Percentiles rank a stretch among this genome's conserved stretches.
Conservation (phyloP, 2,888 invertebrate species). For the Periphyllus acericola region DNA sequence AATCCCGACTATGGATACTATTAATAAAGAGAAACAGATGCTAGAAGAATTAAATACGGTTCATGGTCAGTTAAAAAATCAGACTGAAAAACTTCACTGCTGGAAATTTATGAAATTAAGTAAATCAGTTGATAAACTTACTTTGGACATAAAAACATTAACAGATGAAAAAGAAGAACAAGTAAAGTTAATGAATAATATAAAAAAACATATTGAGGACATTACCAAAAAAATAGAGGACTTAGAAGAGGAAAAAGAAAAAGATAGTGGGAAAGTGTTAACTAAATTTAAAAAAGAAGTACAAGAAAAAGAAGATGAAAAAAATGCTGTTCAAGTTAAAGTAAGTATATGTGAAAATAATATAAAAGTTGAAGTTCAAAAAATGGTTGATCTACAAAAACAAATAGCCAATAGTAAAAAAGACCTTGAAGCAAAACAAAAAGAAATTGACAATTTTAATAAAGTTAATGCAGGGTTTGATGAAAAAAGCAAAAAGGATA, state of each 20-base stretch:
- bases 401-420: slow-evolving; percentile 71
- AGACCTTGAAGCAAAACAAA: slow-evolving; percentile 71
- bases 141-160: slow-evolving; percentile 71
- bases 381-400: slow-evolving; percentile 68
- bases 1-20: slow-evolving; percentile 33
- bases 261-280: background rate
- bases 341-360: slow-evolving; percentile 52
- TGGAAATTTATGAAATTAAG: slow-evolving; percentile 27
- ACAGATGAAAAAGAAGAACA: slow-evolving; percentile 71
- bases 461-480: slow-evolving; percentile 74
- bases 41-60: slow-evolving; percentile 46
- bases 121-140: slow-evolving; percentile 60
- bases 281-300: slow-evolving; percentile 41
- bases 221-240: slow-evolving; percentile 68
- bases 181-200: slow-evolving; percentile 68
- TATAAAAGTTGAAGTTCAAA: slow-evolving; percentile 55
- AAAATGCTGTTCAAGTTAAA: slow-evolving; percentile 17
- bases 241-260: background rate
- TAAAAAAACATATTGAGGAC: slow-evolving; percentile 73
- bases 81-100: slow-evolving; percentile 26
- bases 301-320: slow-evolving; percentile 39
- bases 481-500: slow-evolving; percentile 40
- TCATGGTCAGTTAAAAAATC: slow-evolving; percentile 30
- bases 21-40: slow-evolving; percentile 52
- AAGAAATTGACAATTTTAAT: slow-evolving; percentile 74